A percentile compares a stretch with the other conserved stretches of the same genome.
Evolutionary conservation across 2,797 vertebrate species (phyloP).

Genomic region (Myiothlypis chrysogaster): DNA sequence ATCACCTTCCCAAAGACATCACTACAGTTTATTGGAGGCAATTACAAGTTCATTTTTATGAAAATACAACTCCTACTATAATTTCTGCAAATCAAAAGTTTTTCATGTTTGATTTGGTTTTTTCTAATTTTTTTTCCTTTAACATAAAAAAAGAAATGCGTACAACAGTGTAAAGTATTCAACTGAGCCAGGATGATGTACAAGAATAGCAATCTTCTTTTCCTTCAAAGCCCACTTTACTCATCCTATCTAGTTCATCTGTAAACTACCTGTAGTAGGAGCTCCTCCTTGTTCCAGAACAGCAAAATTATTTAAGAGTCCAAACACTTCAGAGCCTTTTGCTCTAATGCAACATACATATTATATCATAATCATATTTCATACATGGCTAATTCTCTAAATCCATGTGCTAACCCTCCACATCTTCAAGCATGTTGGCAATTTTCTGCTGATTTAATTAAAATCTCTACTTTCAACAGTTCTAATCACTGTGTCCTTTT

Average conservation of each 20-base stretch:
- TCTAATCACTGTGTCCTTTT: background rate
- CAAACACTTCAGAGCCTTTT: background rate
- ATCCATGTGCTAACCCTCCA: background rate
- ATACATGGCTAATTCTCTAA: background rate
- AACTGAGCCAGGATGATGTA: constrained; percentile 19
- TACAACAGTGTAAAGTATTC: background rate
- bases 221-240: background rate
- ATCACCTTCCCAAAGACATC: constrained; percentile 24
- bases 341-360: background rate
- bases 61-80: constrained; percentile 47
- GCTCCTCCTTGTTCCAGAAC: background rate
- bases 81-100: constrained; percentile 59
- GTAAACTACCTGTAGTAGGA: background rate
- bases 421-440: background rate
- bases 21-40: constrained; percentile 45
- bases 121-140: constrained; percentile 49
- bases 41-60: constrained; percentile 61
- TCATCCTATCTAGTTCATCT: background rate
- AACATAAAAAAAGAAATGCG: constrained; percentile 27
- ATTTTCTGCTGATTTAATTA: background rate
- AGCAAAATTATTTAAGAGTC: background rate
- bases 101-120: constrained; percentile 50
- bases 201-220: background rate
- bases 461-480: background rate
- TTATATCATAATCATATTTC: background rate